Evolutionary conservation across 2,113 vertebrate genomes (phyloP).

Genomic region (Cyrtonyx montezumae): DNA sequence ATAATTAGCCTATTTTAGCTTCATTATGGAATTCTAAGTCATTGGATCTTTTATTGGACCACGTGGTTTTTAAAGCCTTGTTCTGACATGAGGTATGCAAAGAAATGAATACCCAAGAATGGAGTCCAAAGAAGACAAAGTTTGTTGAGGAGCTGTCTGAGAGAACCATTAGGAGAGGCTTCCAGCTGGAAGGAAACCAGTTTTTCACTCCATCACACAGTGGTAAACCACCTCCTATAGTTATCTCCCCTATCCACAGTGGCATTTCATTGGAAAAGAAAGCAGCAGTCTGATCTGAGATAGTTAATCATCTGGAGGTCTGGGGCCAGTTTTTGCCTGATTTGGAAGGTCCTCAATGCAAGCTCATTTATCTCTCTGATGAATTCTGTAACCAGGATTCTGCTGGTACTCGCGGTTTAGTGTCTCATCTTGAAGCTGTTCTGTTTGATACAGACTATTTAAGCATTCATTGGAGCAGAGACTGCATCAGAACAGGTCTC

Average conservation of each 20-base stretch:
- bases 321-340: background rate
- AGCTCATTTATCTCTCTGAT: background rate
- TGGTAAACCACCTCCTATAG: background rate
- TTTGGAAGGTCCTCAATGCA: background rate
- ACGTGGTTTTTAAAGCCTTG: background rate
- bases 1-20: background rate
- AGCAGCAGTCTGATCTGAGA: background rate
- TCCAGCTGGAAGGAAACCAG: background rate
- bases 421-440: background rate
- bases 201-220: background rate
- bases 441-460: background rate
- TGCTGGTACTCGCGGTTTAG: background rate
- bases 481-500: background rate
- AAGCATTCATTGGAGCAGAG: background rate
- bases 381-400: background rate
- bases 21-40: background rate
- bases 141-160: background rate
- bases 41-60: background rate
- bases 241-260: background rate
- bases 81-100: fast-evolving
- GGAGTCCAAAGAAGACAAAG: background rate
- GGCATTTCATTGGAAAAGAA: background rate
- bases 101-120: background rate
- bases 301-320: background rate
- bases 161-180: background rate